These are phyloP conservation scores for Periophthalmodon schlosseri DNA, from an alignment of 2,113 vertebrate genomes.

Conservation along the genomic window DNA sequence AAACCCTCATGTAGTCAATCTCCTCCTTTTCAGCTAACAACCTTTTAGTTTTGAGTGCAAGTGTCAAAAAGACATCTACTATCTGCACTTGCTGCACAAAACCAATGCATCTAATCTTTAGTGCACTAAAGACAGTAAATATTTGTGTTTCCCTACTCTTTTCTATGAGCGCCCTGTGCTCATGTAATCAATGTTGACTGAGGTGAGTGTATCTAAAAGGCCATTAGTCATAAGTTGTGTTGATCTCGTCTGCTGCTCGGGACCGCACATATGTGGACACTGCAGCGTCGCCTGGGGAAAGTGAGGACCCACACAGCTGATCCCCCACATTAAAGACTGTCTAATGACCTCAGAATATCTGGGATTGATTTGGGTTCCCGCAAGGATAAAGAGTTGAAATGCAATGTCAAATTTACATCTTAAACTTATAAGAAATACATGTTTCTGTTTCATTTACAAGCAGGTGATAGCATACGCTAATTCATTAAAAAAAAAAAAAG, in stretches of 20 bases:
- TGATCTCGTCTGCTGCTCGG: conserved; percentile 20
- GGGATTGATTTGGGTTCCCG: conserved; percentile 10
- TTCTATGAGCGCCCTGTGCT: not conserved
- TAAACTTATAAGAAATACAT: not conserved
- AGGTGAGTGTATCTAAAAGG: conserved; percentile 21
- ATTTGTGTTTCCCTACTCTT: not conserved
- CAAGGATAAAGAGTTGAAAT: conserved; percentile 24
- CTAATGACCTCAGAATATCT: conserved; percentile 41
- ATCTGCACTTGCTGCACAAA: conserved; percentile 4
- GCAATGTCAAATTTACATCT: not conserved
- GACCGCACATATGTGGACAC: conserved; percentile 36
- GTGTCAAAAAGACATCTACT: conserved; percentile 1
- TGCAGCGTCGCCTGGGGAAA: conserved; percentile 40
- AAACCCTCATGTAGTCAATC: not conserved
- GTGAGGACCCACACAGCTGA: conserved; percentile 48
- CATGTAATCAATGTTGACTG: conserved; percentile 25
- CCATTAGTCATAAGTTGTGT: conserved; percentile 26
- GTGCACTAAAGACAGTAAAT: not conserved
- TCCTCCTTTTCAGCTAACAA: not conserved
- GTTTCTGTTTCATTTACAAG: no score
- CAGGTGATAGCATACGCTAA: no score
- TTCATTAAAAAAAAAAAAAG: no score
- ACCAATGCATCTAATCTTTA: not conserved
- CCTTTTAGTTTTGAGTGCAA: not conserved
- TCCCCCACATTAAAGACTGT: conserved; percentile 32